Conservation (phyloP, 2,797 vertebrate genomes). For the Gastrophryne carolinensis region DNA sequence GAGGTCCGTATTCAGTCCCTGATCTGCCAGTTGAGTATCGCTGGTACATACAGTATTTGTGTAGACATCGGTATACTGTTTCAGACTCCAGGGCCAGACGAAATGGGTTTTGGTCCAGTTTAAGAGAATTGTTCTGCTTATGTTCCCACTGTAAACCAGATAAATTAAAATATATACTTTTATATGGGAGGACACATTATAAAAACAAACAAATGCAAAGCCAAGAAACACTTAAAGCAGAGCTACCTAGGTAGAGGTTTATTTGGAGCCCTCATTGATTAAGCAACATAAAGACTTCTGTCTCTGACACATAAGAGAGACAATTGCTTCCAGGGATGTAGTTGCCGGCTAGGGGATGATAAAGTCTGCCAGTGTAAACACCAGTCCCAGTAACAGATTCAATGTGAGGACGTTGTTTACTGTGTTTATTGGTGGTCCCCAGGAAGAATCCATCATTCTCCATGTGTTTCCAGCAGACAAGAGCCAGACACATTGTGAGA, state of each 20-base stretch:
- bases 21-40: too few species aligned
- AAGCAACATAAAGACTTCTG: neutral
- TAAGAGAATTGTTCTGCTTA: too few species aligned
- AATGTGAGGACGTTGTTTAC: constrained; percentile 23
- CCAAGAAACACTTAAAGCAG: neutral
- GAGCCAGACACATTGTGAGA: constrained; percentile 33
- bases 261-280: neutral
- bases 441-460: constrained; percentile 10
- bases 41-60: too few species aligned
- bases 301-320: constrained; percentile 1
- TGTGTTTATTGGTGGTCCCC: constrained; percentile 33
- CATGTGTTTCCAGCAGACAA: constrained; percentile 34
- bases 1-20: too few species aligned
- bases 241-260: neutral
- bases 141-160: too few species aligned
- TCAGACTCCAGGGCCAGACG: too few species aligned
- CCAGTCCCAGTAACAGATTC: neutral
- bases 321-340: neutral
- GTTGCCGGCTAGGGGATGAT: constrained; percentile 11
- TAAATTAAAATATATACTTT: too few species aligned
- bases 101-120: too few species aligned
- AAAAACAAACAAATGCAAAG: neutral
- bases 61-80: too few species aligned
- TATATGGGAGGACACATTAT: neutral
- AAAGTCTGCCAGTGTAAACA: constrained; percentile 20